These are phyloP conservation scores for Petrocephalus zakoni DNA, from an alignment of 2,113 vertebrate species.

Conservation along the genomic window DNA sequence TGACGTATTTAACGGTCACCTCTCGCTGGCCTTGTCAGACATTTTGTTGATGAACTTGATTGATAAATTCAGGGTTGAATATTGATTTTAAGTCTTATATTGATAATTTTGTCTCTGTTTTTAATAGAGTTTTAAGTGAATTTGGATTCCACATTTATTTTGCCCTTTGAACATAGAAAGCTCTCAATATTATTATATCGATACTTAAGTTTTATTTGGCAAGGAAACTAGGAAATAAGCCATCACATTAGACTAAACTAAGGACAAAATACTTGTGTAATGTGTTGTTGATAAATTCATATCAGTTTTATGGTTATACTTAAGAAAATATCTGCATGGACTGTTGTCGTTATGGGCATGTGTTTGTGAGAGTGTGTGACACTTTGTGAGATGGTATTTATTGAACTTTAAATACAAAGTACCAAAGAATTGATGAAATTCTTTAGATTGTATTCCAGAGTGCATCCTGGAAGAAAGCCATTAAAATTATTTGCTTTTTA, in stretches of 20 bases:
- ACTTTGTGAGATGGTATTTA: not conserved
- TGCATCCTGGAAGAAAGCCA: no score
- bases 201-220: not conserved
- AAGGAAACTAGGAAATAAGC: not conserved
- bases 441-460: no score
- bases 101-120: not conserved
- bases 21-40: not conserved
- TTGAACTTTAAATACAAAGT: not conserved
- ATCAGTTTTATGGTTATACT: not conserved
- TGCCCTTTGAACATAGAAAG: not conserved
- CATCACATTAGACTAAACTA: not conserved
- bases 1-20: not conserved
- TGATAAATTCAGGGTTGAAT: constrained; percentile 13
- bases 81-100: constrained; percentile 15
- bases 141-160: not conserved
- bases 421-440: no score
- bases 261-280: not conserved
- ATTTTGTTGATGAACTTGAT: constrained; percentile 21
- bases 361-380: not conserved
- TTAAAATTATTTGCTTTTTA: no score
- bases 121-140: not conserved
- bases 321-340: not conserved
- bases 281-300: not conserved
- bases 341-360: not conserved
- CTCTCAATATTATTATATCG: not conserved